Evolutionary conservation across 2,797 vertebrate species (phyloP).

Genomic region (Avahi laniger): DNA sequence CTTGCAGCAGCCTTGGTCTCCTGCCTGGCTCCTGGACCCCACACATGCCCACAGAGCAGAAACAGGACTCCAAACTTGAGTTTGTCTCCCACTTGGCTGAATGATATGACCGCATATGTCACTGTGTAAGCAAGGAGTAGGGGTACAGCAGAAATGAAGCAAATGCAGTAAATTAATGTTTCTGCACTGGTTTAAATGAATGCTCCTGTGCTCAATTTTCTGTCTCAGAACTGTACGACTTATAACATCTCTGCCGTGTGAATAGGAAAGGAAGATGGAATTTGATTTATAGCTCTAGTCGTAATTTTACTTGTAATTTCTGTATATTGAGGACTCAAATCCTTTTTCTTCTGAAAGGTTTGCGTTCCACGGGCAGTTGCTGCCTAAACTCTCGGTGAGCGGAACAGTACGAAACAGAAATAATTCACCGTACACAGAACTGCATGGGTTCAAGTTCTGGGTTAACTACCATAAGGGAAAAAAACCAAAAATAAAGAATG

Average conservation of each 20-base stretch:
- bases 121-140: neutral
- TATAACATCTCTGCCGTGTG: neutral
- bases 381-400: neutral
- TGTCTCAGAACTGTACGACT: neutral
- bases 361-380: neutral
- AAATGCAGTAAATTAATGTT: neutral
- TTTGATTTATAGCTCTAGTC: neutral
- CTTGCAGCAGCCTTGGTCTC: neutral
- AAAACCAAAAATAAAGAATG: constrained; percentile 44
- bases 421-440: neutral
- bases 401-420: constrained; percentile 6
- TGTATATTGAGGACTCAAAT: neutral
- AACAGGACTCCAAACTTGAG: constrained; percentile 40
- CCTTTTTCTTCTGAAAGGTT: neutral
- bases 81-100: constrained; percentile 56
- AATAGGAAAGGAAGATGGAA: constrained; percentile 1
- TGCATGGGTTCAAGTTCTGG: constrained; percentile 6
- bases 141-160: constrained; percentile 7
- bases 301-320: neutral
- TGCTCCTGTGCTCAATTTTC: neutral
- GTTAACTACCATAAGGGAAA: neutral
- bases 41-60: neutral
- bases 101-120: neutral
- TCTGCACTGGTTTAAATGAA: neutral
- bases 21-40: neutral